Percentiles rank a stretch among this genome's conserved stretches.
Conservation (phyloP, 64 coral and sea anemone genomes). For the Trachythela sp. region DNA sequence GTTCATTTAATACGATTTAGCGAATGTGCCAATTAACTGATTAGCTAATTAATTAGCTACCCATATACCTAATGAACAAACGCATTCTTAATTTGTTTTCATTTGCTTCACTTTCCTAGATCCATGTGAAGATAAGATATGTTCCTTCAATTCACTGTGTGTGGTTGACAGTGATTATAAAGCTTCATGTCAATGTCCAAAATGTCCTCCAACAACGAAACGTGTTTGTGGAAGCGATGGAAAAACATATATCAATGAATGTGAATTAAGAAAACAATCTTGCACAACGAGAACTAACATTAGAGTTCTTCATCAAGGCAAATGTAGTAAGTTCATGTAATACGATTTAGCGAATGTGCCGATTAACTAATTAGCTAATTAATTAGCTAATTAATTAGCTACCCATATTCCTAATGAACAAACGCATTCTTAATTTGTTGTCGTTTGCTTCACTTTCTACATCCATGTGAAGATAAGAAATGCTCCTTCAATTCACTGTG, state of each 20-base stretch:
- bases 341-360: no score
- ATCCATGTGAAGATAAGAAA: not conserved
- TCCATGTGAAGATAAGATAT: not conserved
- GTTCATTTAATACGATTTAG: not conserved
- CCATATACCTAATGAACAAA: no score
- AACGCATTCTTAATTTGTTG: not conserved
- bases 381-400: not conserved
- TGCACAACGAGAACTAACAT: slow-evolving; percentile 1
- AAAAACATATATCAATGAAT: not conserved
- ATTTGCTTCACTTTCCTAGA: not conserved
- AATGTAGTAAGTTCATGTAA: not conserved
- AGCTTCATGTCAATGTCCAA: slow-evolving; percentile 14
- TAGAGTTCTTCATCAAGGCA: not conserved
- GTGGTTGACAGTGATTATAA: not conserved
- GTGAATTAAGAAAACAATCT: not conserved
- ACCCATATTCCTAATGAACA: not conserved
- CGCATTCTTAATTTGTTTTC: no score
- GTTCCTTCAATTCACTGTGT: not conserved
- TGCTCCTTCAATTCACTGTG: not conserved
- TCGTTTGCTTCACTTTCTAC: no score
- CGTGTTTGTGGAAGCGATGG: not conserved
- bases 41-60: no score
- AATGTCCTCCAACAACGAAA: not conserved
- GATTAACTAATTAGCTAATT: not conserved
- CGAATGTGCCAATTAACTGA: not conserved